Evolutionary conservation across 2,797 vertebrate genomes (phyloP).

Genomic region (Australoheros facetus): DNA sequence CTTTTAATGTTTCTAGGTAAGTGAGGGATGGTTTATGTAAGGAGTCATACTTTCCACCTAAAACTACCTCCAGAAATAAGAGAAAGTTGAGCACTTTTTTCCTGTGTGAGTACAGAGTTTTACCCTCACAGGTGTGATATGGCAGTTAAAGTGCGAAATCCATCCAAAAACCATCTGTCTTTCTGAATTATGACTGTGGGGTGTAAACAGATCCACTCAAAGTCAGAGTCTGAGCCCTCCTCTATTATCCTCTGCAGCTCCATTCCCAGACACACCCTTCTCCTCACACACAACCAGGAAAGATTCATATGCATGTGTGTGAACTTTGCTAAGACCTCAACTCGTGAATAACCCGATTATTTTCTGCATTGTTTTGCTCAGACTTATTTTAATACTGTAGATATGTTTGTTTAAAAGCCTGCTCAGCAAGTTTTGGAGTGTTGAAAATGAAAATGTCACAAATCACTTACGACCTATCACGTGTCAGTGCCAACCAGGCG

Average conservation of each 20-base stretch:
- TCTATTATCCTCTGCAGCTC: slow-evolving; percentile 56
- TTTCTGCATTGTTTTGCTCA: background rate
- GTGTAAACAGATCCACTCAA: slow-evolving; percentile 70
- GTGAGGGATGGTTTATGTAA: background rate
- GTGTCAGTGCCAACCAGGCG: slow-evolving; percentile 16
- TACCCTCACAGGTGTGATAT: slow-evolving; percentile 20
- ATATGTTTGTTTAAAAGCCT: background rate
- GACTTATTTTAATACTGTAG: no score
- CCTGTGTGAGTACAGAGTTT: slow-evolving; percentile 4
- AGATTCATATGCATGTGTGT: background rate
- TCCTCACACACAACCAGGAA: background rate
- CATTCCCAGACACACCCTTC: slow-evolving; percentile 76
- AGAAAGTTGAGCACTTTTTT: background rate
- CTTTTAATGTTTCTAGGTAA: background rate
- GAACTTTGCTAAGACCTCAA: background rate
- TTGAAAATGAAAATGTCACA: slow-evolving; percentile 3
- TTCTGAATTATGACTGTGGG: slow-evolving; percentile 60
- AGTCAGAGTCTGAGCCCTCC: slow-evolving; percentile 55
- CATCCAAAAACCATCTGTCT: slow-evolving; percentile 31
- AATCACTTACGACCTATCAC: background rate
- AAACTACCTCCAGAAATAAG: background rate
- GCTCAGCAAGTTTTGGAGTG: slow-evolving; percentile 16
- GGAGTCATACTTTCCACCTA: background rate
- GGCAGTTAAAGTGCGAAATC: slow-evolving; percentile 32
- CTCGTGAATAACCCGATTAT: background rate